Evolutionary conservation across 2,113 vertebrate species (phyloP), one percentile per base, ranked within the genome.

Genomic region (Nicator chloris): DNA sequence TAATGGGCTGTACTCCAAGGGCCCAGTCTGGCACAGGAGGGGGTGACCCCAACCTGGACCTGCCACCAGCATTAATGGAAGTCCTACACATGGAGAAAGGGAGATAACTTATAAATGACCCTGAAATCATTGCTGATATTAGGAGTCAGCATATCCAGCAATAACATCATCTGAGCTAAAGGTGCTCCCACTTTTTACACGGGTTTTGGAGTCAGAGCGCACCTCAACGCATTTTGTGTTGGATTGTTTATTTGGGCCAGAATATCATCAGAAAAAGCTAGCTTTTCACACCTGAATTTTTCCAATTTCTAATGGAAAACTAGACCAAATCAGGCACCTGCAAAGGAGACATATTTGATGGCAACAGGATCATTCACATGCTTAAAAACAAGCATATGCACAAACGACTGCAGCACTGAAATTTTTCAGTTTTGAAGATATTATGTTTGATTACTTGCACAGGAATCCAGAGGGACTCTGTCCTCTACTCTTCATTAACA

Each of bases 151-250:
- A 57, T 1, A 37, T 2, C 28, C 9, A 76, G 28, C 6, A 17
- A 79, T 33, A 72, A 17, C 37, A 27, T 13, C 13, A 4, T 7
- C 30, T 49, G 24, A 60, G 7, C 16, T n/a, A 39, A 60, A 71
- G 16, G 15, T 23, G 17, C 7, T 44, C 16, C 37, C 11, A 30
- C 12, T 44, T 68, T 60, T 82, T 28, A 23, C 4, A 0, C 0
- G 2, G 7, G 7, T 69, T 88, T 57, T 53, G 28, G 73, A 61
- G 45, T 8, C 17, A 71, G 23, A 78, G 22, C 15, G 2, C 7
- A 3, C 16, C 20, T 75, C 14, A 33, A 15, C 2, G 1, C 5
- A 17, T 57, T 61, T 83, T 50, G 35, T 23, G 10, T 12, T 35
- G 5, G 5, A 17, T 23, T 19, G 11, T 6, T 72, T 54, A 24